Evolutionary conservation across 1,140 invertebrate genomes (phyloP).

Genomic region (Caerostris extrusa): DNA sequence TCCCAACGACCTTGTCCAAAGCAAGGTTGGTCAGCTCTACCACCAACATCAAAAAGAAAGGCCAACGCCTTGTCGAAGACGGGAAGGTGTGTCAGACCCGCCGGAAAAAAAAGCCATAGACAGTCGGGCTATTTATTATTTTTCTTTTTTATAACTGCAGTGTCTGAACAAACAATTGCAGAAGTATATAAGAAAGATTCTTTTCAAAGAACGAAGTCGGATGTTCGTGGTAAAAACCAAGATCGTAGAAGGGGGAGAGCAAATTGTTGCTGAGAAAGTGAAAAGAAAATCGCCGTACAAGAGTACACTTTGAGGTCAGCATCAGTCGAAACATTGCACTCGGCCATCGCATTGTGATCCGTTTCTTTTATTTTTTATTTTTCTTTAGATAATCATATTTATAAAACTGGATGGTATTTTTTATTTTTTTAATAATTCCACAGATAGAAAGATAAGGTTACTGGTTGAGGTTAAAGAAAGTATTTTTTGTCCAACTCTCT

Average conservation of each 20-base stretch:
- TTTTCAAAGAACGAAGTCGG: not conserved
- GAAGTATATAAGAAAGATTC: not conserved
- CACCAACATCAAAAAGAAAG: not conserved
- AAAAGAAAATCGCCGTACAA: slow-evolving; percentile 1
- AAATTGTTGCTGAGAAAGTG: not conserved
- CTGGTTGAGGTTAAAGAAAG: not conserved
- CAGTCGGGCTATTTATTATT: not conserved
- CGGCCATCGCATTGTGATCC: not conserved
- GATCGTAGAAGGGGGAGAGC: not conserved
- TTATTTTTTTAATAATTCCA: not conserved
- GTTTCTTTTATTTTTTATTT: not conserved
- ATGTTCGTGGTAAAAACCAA: slow-evolving; percentile 2
- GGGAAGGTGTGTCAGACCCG: slow-evolving; percentile 34
- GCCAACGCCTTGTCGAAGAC: slow-evolving; percentile 13
- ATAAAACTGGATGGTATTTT: not conserved
- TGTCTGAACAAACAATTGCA: slow-evolving; percentile 37
- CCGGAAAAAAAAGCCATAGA: not conserved
- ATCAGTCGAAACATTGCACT: not conserved
- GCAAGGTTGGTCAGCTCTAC: slow-evolving; percentile 40
- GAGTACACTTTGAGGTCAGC: slow-evolving; percentile 22
- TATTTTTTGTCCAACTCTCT: not conserved
- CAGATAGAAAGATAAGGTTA: not conserved
- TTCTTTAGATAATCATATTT: not conserved
- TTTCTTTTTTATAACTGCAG: not conserved
- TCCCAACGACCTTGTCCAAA: slow-evolving; percentile 41